Evolutionary conservation across 2,888 invertebrate species (phyloP), one percentile per base, ranked within the genome.

Genomic region (Gibbula magus): DNA sequence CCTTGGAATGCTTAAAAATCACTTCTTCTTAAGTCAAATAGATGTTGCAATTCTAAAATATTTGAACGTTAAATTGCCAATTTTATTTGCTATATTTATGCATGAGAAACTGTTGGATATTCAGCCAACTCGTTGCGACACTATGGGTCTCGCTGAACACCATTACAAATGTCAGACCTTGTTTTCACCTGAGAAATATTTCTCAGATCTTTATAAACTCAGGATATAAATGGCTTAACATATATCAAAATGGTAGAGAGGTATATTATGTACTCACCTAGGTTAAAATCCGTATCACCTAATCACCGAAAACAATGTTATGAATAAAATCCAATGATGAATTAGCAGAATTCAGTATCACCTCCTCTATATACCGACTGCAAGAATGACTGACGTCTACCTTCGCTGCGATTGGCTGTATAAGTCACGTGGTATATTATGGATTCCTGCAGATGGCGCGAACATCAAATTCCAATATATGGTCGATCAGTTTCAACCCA

Each of bases 401-500:
- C 61, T 25, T 29, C 16, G 25, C 61, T 25, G 1, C 61, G 22
- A 61, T 61, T 61, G 61, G 61, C 18, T 61, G 61, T 18, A n/a
- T 13, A 2, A 8, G 61, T 61, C 61, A 61, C 61, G 61, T 61
- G 61, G 61, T 25, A 29, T 10, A 29, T 29, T 25, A 25, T 61
- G 16, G 29, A 25, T 25, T 61, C 10, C 29, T 61, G 61, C 61
- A 61, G 8, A 16, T 61, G 61, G 61, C 61, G 61, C 61, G 61
- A 61, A 61, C 61, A 25, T 61, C 29, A 61, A 61, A 61, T 61
- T 61, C 61, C 61, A 61, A 61, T 61, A 61, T 61, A 45, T 45
- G 5, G 45, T 7, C 45, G 10, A 45, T 45, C 45, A 45, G 5
- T 45, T 35, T 45, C 45, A 45, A 45, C 45, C 10, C 45, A 1